Evolutionary conservation across 2,113 vertebrate species (phyloP).

Genomic region (Megatriorchis doriae): DNA sequence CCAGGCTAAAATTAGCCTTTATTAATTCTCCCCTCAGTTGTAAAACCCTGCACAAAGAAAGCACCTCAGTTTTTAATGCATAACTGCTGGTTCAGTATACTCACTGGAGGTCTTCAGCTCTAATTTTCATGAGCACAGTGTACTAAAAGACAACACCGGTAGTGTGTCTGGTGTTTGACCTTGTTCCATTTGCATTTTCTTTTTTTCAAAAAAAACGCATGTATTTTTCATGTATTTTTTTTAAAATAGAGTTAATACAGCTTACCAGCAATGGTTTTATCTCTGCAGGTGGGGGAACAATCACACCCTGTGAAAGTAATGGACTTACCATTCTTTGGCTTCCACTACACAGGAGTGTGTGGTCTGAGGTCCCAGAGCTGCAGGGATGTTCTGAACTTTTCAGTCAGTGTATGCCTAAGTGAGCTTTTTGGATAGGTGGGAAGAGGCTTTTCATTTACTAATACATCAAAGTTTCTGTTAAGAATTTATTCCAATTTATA

Average conservation of each 20-base stretch:
- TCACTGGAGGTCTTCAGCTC: not conserved
- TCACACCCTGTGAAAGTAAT: slow-evolving; percentile 50
- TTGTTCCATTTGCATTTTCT: not conserved
- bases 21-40: not conserved
- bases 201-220: not conserved
- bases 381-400: slow-evolving; percentile 23
- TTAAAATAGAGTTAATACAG: not conserved
- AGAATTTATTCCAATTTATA: not conserved
- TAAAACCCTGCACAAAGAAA: not conserved
- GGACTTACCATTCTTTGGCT: slow-evolving; percentile 26
- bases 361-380: slow-evolving; percentile 35
- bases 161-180: not conserved
- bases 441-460: not conserved
- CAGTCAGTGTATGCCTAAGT: not conserved
- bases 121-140: not conserved
- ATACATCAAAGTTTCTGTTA: not conserved
- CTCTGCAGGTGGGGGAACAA: slow-evolving; percentile 40
- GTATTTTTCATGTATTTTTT: not conserved
- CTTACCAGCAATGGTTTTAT: not conserved
- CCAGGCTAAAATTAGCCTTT: not conserved
- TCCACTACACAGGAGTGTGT: slow-evolving; percentile 1
- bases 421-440: not conserved
- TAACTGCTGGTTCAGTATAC: not conserved
- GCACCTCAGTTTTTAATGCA: not conserved
- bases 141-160: not conserved